Evolutionary conservation across 2,888 invertebrate species (phyloP), one percentile per base, ranked within the genome.

Genomic region (Colletes collaris): DNA sequence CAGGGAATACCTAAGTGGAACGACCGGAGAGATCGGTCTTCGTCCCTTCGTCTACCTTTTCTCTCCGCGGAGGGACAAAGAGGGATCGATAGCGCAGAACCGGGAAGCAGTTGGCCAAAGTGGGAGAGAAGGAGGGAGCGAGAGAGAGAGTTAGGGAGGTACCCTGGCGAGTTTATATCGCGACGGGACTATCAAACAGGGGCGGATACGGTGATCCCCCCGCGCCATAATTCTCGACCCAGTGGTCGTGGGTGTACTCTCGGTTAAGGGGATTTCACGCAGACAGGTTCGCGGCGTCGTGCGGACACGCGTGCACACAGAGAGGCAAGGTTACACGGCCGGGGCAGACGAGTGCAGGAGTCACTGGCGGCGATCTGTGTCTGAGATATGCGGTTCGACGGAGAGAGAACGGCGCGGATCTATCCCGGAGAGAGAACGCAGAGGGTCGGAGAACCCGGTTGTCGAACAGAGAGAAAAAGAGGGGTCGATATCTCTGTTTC

Each of bases 101-200:
- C 62, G 40, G 65, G 65, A 35, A 65, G 69, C 56, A n/a, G n/a
- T 70, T 46, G 68, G 27, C 27, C 27, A 62, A 37, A 55, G 52
- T 35, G 8, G 13, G 49, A 62, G 52, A 52, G 55, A 44, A 37
- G 16, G 27, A 27, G 27, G 27, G 27, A 50, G 66, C 10, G 53
- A 72, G 69, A 63, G 44, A 46, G 58, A 44, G 59, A 70, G 60
- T n/a, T 53, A 73, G 55, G 60, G 52, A 52, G 69, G 58, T 72
- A 74, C 52, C 65, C 65, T 37, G 63, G 82, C 68, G 81, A 79
- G 82, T 86, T 86, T 82, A 79, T 82, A 85, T 88, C 84, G 71
- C 83, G 79, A 76, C 79, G 76, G 73, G 77, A 86, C 83, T 87
- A 88, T 87, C 84, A 87, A 88, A 88, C 82, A 87, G 85, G 87